These are phyloP conservation scores for Euwallacea fornicatus DNA, from an alignment of 1,140 invertebrate genomes.

Conservation along the genomic window DNA sequence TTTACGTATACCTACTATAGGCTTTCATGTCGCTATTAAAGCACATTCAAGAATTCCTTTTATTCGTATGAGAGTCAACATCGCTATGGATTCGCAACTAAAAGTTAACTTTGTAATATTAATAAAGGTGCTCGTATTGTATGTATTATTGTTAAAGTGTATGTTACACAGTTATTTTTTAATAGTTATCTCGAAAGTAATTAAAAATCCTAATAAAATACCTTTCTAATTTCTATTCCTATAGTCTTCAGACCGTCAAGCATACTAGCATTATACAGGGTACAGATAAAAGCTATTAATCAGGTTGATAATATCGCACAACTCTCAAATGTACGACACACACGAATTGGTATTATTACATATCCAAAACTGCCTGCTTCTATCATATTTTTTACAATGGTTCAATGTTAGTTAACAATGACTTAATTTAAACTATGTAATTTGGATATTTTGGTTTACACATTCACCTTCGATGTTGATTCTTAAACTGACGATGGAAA, in stretches of 20 bases:
- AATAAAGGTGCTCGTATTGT: too few species aligned
- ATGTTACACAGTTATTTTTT: too few species aligned
- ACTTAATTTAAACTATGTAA: conserved; percentile 1
- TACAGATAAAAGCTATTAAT: background rate
- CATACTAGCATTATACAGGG: background rate
- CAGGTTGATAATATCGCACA: background rate
- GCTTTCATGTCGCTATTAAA: too few species aligned
- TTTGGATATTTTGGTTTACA: background rate
- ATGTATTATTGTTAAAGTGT: too few species aligned
- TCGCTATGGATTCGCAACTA: too few species aligned
- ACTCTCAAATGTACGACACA: conserved; percentile 16
- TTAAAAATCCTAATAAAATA: too few species aligned
- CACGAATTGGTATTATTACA: background rate
- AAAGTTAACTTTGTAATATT: too few species aligned
- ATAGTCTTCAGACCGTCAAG: background rate
- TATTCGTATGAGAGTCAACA: too few species aligned
- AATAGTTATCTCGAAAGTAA: too few species aligned
- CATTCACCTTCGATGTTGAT: background rate
- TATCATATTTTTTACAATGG: conserved; percentile 14
- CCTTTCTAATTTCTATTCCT: too few species aligned
- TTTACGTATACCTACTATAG: too few species aligned
- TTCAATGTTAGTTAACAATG: conserved; percentile 12
- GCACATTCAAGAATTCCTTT: too few species aligned
- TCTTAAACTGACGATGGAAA: background rate
- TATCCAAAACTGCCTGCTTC: background rate